Base-by-base conservation (phyloP, 2,113 vertebrate species). In the Cryptomyrus ogoouensis region DNA sequence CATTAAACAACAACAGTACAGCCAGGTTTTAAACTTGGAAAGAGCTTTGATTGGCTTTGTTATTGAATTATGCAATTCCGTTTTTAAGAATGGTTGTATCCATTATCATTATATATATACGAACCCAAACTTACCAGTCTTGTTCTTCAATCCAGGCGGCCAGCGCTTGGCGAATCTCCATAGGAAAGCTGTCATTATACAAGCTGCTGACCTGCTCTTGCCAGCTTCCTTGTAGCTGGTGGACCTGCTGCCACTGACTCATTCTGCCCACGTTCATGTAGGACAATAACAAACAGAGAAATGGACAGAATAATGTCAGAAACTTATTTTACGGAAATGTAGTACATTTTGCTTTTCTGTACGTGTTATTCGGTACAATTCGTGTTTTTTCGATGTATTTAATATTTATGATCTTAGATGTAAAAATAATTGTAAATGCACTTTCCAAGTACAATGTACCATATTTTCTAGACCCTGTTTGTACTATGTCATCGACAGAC, bases 191-290 rank as follows among this genome's bases (percentile, higher is more conserved):
- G 88, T 99, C 98, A 91, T 99, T 97, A 0, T 99, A 99, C 92
- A 99, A 97, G 88, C 97, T 97, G 92, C 99, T 97, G 91, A 99
- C 97, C 91, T 99, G 97, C 90, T 99, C 98, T 94, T 99, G 94
- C 94, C 98, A 98, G 92, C 97, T 97, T 89, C 97, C 96, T 95
- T 99, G 98, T 94, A 99, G 93, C 93, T 98, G 97, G 92, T 99
- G 98, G 89, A 99, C 96, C 94, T 98, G 97, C 94, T 97, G 98
- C 98, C 98, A 99, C 92, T 99, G 98, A 94, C 97, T 97, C 98
- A 99, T 99, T 88, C 95, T 98, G 92, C 42, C 3, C 19, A 1
- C 42, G 15, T 44, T 83, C 3, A 13, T 70, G 62, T 4, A 4
- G 27, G n/a, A 70, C 9, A 70, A 31, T 31, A 70, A 70, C 3